Evolutionary conservation across 2,797 vertebrate species (phyloP).

Genomic region (Microctenopoma stevenorrisi): DNA sequence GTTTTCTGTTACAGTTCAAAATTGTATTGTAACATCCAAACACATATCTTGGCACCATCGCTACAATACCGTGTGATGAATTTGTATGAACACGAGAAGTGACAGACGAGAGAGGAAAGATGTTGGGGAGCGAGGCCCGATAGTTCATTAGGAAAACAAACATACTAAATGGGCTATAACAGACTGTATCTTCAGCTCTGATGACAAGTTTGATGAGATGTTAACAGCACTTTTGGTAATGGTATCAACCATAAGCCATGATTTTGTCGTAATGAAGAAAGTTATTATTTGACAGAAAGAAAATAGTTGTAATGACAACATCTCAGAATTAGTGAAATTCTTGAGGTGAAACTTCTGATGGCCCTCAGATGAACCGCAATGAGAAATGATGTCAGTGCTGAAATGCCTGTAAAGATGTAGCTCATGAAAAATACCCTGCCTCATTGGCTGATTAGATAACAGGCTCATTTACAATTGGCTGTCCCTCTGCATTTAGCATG

Average conservation of each 20-base stretch:
- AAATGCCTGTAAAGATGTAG: constrained; percentile 10
- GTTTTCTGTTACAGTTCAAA: not conserved
- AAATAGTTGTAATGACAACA: constrained; percentile 16
- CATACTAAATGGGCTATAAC: constrained; percentile 40
- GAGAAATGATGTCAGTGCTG: constrained; percentile 25
- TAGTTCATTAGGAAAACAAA: constrained; percentile 49
- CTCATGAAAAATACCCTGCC: constrained; percentile 26
- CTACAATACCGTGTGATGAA: constrained; percentile 33
- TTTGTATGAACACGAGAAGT: constrained; percentile 11
- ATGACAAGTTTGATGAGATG: constrained; percentile 31
- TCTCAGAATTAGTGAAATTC: constrained; percentile 13
- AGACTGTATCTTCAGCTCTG: constrained; percentile 28
- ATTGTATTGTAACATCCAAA: constrained; percentile 22
- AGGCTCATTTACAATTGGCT: constrained; percentile 53
- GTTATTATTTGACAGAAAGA: not conserved
- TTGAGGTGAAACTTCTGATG: constrained; percentile 35
- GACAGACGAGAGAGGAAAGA: constrained; percentile 16
- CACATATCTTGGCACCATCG: constrained; percentile 15
- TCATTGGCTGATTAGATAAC: constrained; percentile 62
- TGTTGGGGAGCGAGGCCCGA: constrained; percentile 11
- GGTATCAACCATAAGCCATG: not conserved
- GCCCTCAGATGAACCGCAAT: constrained; percentile 24
- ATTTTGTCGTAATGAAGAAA: constrained; percentile 39
- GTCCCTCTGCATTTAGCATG: constrained; percentile 64
- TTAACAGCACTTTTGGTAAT: constrained; percentile 18